A percentile compares a stretch with the other conserved stretches of the same genome.
phyloP scores from a whole-genome alignment of 2,888 invertebrate genomes.

The Thera britannica region DNA sequence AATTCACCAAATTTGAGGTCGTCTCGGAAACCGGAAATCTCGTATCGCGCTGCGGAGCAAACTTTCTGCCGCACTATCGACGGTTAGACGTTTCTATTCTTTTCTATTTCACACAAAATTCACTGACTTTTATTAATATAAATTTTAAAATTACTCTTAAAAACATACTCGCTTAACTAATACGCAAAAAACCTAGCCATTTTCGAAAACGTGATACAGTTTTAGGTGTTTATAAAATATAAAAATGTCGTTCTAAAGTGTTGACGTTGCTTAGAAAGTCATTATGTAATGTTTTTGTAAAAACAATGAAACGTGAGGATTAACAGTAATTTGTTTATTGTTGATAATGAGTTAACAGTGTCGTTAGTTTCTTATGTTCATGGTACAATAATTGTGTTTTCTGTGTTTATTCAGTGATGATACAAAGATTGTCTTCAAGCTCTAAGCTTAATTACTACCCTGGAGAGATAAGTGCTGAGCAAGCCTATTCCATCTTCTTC shows the following conservation, averaged over 20 bases:
- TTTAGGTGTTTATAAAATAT: conserved; percentile 1
- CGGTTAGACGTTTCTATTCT: conserved; percentile 37
- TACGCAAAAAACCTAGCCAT: not conserved
- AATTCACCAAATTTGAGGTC: conserved; percentile 68
- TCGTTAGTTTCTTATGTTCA: not conserved
- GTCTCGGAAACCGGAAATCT: conserved; percentile 69
- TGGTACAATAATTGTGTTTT: not conserved
- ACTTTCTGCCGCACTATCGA: conserved; percentile 62
- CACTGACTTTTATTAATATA: not conserved
- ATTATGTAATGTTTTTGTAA: not conserved
- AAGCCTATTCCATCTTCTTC: too few relatives aligned
- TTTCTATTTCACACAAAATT: conserved; percentile 15
- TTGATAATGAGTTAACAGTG: not conserved
- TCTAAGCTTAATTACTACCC: too few relatives aligned
- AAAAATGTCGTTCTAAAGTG: not conserved
- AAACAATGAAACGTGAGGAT: not conserved
- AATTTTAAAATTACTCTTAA: not conserved
- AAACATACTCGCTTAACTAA: not conserved
- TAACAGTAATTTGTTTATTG: not conserved
- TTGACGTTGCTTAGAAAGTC: not conserved
- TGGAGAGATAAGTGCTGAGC: too few relatives aligned
- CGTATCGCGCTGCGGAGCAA: conserved; percentile 47
- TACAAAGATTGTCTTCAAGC: too few relatives aligned
- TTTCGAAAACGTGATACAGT: conserved; percentile 6
- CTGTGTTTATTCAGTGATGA: too few relatives aligned